A percentile compares a stretch with the other conserved stretches of the same genome.
phyloP scores from a whole-genome alignment of 2,113 vertebrate genomes.

The Acinonyx jubatus region DNA sequence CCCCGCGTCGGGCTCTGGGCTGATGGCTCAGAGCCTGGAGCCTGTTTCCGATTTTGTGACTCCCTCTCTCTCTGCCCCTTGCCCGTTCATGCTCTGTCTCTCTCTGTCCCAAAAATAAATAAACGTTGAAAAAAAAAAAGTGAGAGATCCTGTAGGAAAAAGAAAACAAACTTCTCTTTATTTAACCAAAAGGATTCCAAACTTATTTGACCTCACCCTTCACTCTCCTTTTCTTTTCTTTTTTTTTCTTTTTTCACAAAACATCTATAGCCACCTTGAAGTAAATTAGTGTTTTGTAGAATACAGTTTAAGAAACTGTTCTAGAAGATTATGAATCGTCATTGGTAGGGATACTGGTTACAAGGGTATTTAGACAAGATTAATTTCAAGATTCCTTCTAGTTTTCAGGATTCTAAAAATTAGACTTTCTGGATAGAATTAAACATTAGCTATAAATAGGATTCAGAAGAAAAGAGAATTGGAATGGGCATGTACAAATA shows the following conservation, averaged over 20 bases:
- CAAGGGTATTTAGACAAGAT: background rate
- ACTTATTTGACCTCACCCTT: background rate
- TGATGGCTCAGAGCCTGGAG: too few relatives aligned
- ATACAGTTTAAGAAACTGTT: background rate
- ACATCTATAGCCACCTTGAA: background rate
- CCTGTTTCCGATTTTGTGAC: too few relatives aligned
- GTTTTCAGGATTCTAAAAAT: conserved; percentile 7
- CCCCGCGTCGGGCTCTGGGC: too few relatives aligned
- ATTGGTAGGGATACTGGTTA: background rate
- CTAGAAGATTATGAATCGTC: background rate
- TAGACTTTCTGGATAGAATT: background rate
- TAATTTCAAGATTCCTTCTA: background rate
- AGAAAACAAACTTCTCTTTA: background rate
- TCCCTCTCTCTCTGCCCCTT: too few relatives aligned
- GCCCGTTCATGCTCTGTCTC: too few relatives aligned
- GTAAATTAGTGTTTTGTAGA: background rate
- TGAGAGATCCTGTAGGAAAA: background rate
- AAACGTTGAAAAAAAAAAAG: too few relatives aligned
- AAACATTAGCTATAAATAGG: background rate
- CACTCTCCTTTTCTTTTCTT: background rate
- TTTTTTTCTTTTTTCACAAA: background rate
- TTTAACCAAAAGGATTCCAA: background rate
- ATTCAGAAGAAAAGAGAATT: background rate
- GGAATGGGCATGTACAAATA: background rate
- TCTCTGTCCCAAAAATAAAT: too few relatives aligned